Evolutionary conservation across 2,888 invertebrate genomes (phyloP).

Genomic region (Xanthorhoe designata): DNA sequence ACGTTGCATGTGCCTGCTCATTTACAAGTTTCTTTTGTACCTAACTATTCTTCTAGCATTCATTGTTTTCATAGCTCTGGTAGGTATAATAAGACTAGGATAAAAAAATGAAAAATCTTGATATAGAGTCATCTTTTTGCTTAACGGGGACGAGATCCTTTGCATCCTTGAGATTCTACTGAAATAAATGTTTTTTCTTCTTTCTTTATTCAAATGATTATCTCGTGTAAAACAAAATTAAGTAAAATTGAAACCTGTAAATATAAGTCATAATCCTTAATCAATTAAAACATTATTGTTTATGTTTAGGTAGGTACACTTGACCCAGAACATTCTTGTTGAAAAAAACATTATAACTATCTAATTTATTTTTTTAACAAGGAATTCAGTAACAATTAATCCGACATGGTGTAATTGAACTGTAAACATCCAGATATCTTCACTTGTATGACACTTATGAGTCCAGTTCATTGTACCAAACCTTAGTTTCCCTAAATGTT

Average conservation of each 20-base stretch:
- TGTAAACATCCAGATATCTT: not conserved
- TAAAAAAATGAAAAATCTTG: not conserved
- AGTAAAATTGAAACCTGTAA: no score
- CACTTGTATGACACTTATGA: not conserved
- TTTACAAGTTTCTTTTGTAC: slow-evolving; percentile 24
- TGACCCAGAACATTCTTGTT: no score
- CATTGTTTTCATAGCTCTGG: not conserved
- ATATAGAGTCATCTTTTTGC: not conserved
- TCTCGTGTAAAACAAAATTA: no score
- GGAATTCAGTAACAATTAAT: not conserved
- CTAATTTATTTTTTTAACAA: not conserved
- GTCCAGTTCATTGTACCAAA: slow-evolving; percentile 5
- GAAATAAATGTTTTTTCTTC: no score
- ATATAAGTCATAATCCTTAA: no score
- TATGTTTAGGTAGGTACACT: no score
- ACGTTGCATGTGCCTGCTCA: slow-evolving; percentile 38
- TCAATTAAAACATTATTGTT: no score
- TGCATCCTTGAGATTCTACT: no score
- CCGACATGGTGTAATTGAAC: not conserved
- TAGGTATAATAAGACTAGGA: not conserved
- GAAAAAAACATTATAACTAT: no score
- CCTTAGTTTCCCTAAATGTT: slow-evolving; percentile 13
- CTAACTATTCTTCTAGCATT: slow-evolving; percentile 3
- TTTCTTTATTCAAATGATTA: no score
- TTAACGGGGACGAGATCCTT: no score